Conservation (phyloP, 2,888 invertebrate species). For the Troglohyphantes excavatus region DNA sequence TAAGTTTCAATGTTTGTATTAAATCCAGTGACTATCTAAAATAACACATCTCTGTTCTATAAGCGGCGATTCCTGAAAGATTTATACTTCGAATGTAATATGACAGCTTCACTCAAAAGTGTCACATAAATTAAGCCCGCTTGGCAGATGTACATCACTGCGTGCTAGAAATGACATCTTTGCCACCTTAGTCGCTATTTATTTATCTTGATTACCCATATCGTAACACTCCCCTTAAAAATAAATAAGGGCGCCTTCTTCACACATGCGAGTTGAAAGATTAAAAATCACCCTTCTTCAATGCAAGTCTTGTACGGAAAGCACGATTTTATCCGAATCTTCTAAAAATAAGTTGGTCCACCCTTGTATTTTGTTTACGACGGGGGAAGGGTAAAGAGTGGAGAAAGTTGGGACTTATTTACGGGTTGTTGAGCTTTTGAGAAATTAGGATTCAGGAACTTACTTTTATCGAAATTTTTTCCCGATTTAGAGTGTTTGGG, state of each 20-base stretch:
- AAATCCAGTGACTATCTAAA: not conserved
- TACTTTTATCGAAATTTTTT: too few relatives aligned
- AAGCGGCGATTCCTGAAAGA: not conserved
- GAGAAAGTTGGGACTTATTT: not conserved
- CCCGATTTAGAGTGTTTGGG: too few relatives aligned
- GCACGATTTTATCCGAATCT: not conserved
- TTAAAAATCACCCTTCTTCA: not conserved
- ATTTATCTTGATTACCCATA: conserved; percentile 26
- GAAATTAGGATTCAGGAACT: not conserved
- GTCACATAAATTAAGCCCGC: not conserved
- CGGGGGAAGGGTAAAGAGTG: not conserved
- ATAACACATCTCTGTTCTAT: not conserved
- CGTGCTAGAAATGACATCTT: not conserved
- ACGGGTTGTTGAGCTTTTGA: not conserved
- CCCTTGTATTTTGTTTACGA: conserved; percentile 1
- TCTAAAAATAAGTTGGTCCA: not conserved
- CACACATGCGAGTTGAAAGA: not conserved
- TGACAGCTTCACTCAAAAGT: not conserved
- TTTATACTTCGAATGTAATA: not conserved
- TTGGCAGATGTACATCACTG: conserved; percentile 1
- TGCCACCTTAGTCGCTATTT: conserved; percentile 21
- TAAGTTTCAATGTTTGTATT: too few relatives aligned
- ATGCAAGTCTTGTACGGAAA: not conserved
- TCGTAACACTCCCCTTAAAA: not conserved
- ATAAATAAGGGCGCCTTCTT: not conserved